Percentiles rank a stretch among this genome's conserved stretches.
phyloP scores from a whole-genome alignment of 2,888 invertebrate species.

The Ariolimax columbianus region DNA sequence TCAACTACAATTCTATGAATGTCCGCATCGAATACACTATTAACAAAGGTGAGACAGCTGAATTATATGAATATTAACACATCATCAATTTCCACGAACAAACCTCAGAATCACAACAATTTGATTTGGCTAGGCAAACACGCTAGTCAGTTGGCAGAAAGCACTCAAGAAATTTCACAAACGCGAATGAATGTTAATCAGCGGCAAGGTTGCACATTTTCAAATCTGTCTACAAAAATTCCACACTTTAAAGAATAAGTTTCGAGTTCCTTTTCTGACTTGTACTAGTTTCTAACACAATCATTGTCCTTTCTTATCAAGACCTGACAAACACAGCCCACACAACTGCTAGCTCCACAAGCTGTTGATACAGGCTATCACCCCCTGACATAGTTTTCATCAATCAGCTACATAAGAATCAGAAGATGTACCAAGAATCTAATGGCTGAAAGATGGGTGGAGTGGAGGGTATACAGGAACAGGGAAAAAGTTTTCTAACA shows the following conservation, averaged over 20 bases:
- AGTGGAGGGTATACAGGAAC: neutral
- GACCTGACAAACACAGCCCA: neutral
- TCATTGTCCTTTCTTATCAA: neutral
- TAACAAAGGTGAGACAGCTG: neutral
- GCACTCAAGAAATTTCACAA: neutral
- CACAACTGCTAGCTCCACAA: neutral
- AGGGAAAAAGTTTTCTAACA: too few relatives aligned
- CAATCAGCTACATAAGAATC: neutral
- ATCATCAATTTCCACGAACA: neutral
- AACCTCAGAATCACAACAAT: neutral
- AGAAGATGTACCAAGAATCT: neutral
- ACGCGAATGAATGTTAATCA: neutral
- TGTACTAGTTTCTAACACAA: neutral
- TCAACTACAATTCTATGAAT: neutral
- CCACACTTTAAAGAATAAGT: neutral
- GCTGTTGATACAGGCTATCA: neutral
- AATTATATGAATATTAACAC: neutral
- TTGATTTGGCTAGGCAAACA: neutral
- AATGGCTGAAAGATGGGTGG: neutral
- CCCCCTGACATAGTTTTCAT: neutral
- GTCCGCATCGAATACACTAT: neutral
- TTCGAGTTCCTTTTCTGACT: neutral
- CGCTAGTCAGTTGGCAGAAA: neutral
- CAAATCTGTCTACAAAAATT: neutral
- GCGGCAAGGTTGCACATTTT: neutral